phyloP scores from a whole-genome alignment of 2,888 invertebrate genomes.

The Caenorhabditis wallacei region DNA sequence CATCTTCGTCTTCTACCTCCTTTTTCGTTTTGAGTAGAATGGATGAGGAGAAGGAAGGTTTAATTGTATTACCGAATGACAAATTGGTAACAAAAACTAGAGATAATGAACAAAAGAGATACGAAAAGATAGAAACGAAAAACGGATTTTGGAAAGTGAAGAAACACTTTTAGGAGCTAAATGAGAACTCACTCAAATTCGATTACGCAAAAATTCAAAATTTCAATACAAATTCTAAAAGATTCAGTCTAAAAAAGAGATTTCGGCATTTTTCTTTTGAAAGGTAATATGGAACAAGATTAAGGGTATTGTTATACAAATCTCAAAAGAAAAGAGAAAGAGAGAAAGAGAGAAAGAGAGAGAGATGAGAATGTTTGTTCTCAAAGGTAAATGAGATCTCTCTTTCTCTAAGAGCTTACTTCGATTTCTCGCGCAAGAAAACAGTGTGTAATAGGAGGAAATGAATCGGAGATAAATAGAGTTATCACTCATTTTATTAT shows the following conservation, averaged over 20 bases:
- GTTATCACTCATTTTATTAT: slow-evolving; percentile 31
- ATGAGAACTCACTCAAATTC: slow-evolving; percentile 6
- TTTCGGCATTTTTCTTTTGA: slow-evolving; percentile 24
- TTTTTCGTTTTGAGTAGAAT: slow-evolving; percentile 22
- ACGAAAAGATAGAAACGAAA: slow-evolving; percentile 14
- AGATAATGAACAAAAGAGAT: slow-evolving; percentile 13
- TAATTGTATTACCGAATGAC: slow-evolving; percentile 57
- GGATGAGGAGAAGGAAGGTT: slow-evolving; percentile 34
- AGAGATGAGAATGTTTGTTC: slow-evolving; percentile 28
- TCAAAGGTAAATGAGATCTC: slow-evolving; percentile 35
- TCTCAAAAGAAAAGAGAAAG: not conserved
- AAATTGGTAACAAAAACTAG: slow-evolving; percentile 33
- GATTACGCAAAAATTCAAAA: slow-evolving; percentile 10
- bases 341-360: no score
- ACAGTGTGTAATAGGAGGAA: slow-evolving; percentile 26
- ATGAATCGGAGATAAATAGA: slow-evolving; percentile 8
- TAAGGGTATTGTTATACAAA: slow-evolving; percentile 43
- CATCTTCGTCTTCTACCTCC: slow-evolving; percentile 34
- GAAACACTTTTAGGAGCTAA: slow-evolving; percentile 8
- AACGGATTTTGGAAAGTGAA: slow-evolving; percentile 25
- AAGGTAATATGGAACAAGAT: slow-evolving; percentile 25
- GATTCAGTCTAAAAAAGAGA: not conserved
- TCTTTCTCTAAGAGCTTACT: not conserved
- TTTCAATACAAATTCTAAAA: not conserved
- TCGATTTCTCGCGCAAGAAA: slow-evolving; percentile 6